phyloP scores from a whole-genome alignment of 2,113 vertebrate species.

The Trinectes maculatus region DNA sequence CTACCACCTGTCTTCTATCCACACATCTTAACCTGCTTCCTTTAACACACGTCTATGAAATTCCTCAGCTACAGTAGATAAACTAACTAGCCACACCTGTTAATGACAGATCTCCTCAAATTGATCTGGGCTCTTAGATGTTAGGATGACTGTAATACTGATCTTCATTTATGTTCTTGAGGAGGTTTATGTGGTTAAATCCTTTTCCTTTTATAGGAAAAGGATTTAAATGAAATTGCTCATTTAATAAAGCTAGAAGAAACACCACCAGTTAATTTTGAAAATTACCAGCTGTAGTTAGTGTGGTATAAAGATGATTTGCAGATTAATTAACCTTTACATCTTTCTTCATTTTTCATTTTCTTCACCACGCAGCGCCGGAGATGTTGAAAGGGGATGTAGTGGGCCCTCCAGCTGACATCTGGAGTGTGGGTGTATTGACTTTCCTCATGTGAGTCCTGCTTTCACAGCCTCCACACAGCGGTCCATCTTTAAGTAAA shows the following conservation, averaged over 20 bases:
- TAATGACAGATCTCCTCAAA: too few species aligned
- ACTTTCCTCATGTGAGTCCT: constrained; percentile 95
- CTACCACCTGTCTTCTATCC: too few species aligned
- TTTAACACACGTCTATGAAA: too few species aligned
- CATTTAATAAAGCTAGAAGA: background rate
- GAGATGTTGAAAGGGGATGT: constrained; percentile 98
- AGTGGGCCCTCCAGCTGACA: constrained; percentile 93
- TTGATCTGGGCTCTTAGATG: too few species aligned
- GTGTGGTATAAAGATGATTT: background rate
- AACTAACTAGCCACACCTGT: too few species aligned
- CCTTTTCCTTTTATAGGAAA: too few species aligned
- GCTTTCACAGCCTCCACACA: constrained; percentile 36
- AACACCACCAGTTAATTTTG: background rate
- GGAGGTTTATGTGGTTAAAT: background rate
- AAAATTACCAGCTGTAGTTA: background rate
- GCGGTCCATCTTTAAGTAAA: constrained; percentile 27
- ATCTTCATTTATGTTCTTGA: background rate
- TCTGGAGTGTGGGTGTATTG: constrained; percentile 93
- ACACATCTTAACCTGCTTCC: too few species aligned
- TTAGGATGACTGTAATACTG: too few species aligned
- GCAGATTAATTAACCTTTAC: background rate
- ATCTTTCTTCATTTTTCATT: background rate
- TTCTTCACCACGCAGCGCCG: constrained; percentile 83
- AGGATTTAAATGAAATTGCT: too few species aligned
- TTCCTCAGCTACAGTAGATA: background rate